Evolutionary conservation across 2,113 vertebrate species (phyloP).

Genomic region (Chroicocephalus ridibundus): DNA sequence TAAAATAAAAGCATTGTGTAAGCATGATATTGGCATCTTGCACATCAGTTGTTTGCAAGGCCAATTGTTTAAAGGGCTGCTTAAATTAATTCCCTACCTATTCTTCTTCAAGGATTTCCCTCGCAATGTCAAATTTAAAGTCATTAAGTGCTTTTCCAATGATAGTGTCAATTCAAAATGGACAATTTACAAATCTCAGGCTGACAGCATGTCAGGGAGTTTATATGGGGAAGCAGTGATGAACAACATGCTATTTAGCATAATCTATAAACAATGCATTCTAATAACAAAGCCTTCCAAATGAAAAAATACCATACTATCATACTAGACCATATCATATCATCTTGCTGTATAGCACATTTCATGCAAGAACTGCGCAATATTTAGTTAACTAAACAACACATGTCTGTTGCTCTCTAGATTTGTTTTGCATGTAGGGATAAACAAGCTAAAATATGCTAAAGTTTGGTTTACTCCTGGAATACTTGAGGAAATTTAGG

Average conservation of each 20-base stretch:
- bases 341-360: not conserved
- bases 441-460: not conserved
- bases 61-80: not conserved
- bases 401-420: not conserved
- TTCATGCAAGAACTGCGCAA: not conserved
- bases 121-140: not conserved
- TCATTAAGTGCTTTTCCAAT: not conserved
- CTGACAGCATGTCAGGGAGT: not conserved
- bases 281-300: not conserved
- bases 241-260: not conserved
- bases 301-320: not conserved
- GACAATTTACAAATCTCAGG: not conserved
- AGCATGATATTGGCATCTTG: not conserved
- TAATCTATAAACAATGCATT: not conserved
- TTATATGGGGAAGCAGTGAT: not conserved
- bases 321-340: too few relatives aligned
- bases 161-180: not conserved
- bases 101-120: not conserved
- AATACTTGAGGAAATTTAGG: not conserved
- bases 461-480: not conserved
- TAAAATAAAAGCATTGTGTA: not conserved
- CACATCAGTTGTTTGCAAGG: not conserved
- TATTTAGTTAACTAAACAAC: not conserved
- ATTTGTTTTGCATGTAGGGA: not conserved
- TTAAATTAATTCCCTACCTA: not conserved